Percentiles rank a stretch among this genome's conserved stretches.
Conservation (phyloP, 2,888 invertebrate species). For the Syritta pipiens region DNA sequence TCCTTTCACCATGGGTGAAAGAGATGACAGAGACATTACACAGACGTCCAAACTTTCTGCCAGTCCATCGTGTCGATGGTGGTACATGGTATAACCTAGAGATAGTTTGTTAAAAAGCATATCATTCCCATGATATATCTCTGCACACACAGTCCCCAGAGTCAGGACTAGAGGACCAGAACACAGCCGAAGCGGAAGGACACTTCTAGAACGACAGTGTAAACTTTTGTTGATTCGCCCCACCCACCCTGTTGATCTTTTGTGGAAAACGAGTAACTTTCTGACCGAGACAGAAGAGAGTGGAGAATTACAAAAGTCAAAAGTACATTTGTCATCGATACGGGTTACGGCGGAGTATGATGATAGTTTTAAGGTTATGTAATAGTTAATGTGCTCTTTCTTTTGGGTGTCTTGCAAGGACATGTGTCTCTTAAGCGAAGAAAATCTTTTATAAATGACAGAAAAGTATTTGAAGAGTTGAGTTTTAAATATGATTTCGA, state of each 20-base stretch:
- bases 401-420: no score
- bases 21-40: constrained; percentile 22
- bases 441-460: no score
- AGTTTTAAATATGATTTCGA: no score
- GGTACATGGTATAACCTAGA: constrained; percentile 16
- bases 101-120: constrained; percentile 32
- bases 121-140: constrained; percentile 46
- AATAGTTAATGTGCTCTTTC: constrained; percentile 5
- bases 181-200: background rate
- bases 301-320: constrained; percentile 37
- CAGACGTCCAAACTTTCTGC: constrained; percentile 35
- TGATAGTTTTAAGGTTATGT: constrained; percentile 27
- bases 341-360: constrained; percentile 32
- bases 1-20: no score
- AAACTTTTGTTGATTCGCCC: constrained; percentile 48
- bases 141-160: background rate
- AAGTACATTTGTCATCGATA: constrained; percentile 56
- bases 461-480: no score
- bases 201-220: constrained; percentile 21
- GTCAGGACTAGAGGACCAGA: no score
- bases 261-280: constrained; percentile 39
- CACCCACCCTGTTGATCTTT: constrained; percentile 21
- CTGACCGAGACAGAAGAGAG: constrained; percentile 14
- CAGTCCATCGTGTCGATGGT: no score
- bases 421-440: no score